phyloP scores from a whole-genome alignment of 2,797 vertebrate genomes.

The Poeciliopsis gracilis region DNA sequence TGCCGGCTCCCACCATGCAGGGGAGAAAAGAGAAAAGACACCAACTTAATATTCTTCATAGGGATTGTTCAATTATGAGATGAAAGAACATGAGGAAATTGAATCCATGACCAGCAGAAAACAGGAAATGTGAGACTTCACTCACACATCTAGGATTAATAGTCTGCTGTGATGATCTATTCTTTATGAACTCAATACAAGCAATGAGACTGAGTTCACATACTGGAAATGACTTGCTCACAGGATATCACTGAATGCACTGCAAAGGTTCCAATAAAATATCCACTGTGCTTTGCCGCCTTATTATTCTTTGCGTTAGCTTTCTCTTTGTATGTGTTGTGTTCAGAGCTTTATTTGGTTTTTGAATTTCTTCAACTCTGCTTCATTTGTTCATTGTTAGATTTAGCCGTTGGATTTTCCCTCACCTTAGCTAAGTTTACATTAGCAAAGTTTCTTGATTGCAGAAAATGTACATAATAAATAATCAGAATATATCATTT shows the following conservation, averaged over 20 bases:
- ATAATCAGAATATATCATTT: too few relatives aligned
- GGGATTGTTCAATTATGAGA: constrained; percentile 34
- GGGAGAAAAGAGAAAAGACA: constrained; percentile 24
- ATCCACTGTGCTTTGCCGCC: neutral
- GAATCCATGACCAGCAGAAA: constrained; percentile 30
- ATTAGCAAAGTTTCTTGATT: too few relatives aligned
- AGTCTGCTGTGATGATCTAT: constrained; percentile 17
- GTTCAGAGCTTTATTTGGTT: neutral
- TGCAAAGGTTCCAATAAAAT: neutral
- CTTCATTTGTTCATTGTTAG: neutral
- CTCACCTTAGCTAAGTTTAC: neutral
- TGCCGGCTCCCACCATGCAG: constrained; percentile 45
- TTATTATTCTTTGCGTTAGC: neutral
- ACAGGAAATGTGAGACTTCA: constrained; percentile 47
- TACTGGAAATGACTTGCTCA: neutral
- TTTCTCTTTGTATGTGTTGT: neutral
- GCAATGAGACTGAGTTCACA: neutral
- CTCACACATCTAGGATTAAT: constrained; percentile 42
- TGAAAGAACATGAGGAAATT: constrained; percentile 36
- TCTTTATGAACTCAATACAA: constrained; percentile 23
- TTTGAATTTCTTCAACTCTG: neutral
- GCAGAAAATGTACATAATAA: too few relatives aligned
- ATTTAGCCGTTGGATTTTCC: neutral
- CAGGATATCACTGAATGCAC: neutral
- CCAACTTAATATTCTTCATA: constrained; percentile 46